Evolutionary conservation across 2,888 invertebrate genomes (phyloP).

Genomic region (Euproctis similis): DNA sequence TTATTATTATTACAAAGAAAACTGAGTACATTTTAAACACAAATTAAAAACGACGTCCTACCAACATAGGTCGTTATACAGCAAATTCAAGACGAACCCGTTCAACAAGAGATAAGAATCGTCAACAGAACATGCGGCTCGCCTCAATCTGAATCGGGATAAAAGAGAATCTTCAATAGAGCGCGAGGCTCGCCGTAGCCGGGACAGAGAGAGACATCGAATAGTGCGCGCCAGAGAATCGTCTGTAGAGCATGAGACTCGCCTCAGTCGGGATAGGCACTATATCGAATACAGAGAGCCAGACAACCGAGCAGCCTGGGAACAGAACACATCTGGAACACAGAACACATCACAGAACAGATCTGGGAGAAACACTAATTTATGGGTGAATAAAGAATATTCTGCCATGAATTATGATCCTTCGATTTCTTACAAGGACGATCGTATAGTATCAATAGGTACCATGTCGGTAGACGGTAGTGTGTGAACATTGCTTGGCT

Average conservation of each 20-base stretch:
- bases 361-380: no score
- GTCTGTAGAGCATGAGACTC: slow-evolving; percentile 8
- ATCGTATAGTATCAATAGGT: slow-evolving; percentile 21
- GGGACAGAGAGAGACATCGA: slow-evolving; percentile 4
- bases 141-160: slow-evolving; percentile 12
- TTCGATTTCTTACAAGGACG: slow-evolving; percentile 19
- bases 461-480: slow-evolving; percentile 20
- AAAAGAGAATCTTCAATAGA: slow-evolving; percentile 13
- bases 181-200: slow-evolving; percentile 12
- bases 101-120: slow-evolving; percentile 15
- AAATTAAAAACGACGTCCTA: slow-evolving; percentile 7
- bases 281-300: neutral
- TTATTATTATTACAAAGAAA: neutral
- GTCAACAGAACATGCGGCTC: slow-evolving; percentile 8
- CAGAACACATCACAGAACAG: no score
- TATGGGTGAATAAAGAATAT: slow-evolving; percentile 15
- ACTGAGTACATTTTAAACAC: neutral
- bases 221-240: slow-evolving; percentile 3
- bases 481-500: slow-evolving; percentile 10
- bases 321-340: no score
- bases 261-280: slow-evolving; percentile 14
- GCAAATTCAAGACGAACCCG: slow-evolving; percentile 11
- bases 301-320: no score
- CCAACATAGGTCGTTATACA: slow-evolving; percentile 12
- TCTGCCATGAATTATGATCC: slow-evolving; percentile 17